Base-by-base conservation (phyloP, 1,140 invertebrate species). In the Coelopa frigida region DNA sequence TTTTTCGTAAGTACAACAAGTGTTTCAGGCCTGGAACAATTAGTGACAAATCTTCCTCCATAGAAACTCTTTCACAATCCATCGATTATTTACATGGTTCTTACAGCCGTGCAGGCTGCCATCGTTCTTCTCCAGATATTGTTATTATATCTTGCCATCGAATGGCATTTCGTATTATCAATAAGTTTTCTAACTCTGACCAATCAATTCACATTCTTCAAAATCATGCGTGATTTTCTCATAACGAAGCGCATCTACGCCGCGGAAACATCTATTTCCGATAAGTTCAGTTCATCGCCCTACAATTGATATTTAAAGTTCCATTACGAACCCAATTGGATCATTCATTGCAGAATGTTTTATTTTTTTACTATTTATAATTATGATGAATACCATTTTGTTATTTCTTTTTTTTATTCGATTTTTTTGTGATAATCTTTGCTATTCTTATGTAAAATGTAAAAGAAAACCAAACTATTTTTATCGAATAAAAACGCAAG, bases 161-260 rank as follows among this genome's bases (percentile, higher is more conserved):
- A 92, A 54, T 98, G 94, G 94, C 89, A 94, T 70, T 85, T 94
- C 64, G 80, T 94, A 23, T 60, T 96, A 8, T 89, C 91, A 14
- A 76, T 94, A 48, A 80, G 86, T 11, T 73, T 94, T 24, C 73
- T 96, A 20, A 76, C 94, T 8, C 83, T 92, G 58, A 86, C 88
- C 37, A 95, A 94, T 70, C 94, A 94, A 70, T 87, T 91, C 54
- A 86, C 89, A 1, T 75, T 98, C 5, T 96, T 90, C 57, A 94
- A 94, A 72, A 73, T 94, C 41, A 73, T 84, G 4, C 75, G 92
- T 42, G 90, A 96, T 68, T 89, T 85, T 68, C 71, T 94, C 1
- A 79, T 95, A 29, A 82, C 90, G 46, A 85, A 80, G 73, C 84
- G 83, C 62, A 78, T 90, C 5, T 91, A 90, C 57, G 79, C 80